Base-by-base conservation (phyloP, 1,140 invertebrate species). In the Latrodectus geometricus region DNA sequence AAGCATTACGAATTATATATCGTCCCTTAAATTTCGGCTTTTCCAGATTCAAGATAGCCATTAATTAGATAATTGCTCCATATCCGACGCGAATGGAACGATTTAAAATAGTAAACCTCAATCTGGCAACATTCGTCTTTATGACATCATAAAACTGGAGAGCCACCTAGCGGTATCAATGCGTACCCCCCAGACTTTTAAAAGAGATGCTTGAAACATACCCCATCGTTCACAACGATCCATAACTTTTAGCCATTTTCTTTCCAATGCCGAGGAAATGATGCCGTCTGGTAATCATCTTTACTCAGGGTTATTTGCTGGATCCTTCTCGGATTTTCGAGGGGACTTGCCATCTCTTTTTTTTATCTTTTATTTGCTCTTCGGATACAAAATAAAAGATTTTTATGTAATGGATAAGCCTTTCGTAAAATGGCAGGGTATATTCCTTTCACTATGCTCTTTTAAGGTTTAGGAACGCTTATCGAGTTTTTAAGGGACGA, bases 31-130 rank as follows among this genome's bases (percentile, higher is more conserved):
- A 76, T 68, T 35, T 75, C 61, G 21, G 49, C 82, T 84, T 69
- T 84, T 61, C 73, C 35, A 61, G 72, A 84, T 76, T 84, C 82
- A 68, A 84, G 82, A 76, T 84, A 69, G 82, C 82, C 82, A 84
- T 84, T 84, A 84, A 84, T 84, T 84, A 84, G 73, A 84, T 84
- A 84, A 84, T 84, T 84, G 82, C 72, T 54, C 17, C 82, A 84
- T 84, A 84, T 84, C 82, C 82, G 56, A 20, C 23, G 61, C 54
- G 82, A 75, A 84, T 73, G 80, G 72, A 56, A 76, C 82, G 72
- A 84, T 84, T 84, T 84, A 84, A 84, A 84, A 84, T 84, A 84
- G 82, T 84, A 84, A 75, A 76, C 82, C 74, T 69, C 61, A 76
- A 84, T 84, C 82, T 84, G 72, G 82, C 72, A 76, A 52, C 82